Base-by-base conservation (phyloP, 2,888 invertebrate genomes). In the Nycteola revayana region DNA sequence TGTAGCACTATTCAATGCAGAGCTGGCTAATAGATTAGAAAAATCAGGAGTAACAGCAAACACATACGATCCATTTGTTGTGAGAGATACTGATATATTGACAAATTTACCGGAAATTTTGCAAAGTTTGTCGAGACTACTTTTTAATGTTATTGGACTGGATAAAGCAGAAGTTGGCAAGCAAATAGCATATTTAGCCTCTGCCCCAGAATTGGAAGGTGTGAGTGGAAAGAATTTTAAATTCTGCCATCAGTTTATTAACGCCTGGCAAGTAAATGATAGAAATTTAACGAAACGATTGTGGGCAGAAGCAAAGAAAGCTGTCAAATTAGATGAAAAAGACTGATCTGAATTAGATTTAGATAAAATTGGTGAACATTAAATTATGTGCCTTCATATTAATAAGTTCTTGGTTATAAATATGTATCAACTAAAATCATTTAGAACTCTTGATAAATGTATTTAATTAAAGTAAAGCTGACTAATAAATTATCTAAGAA, bases 31-130 rank as follows among this genome's bases (percentile, higher is more conserved):
- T 39, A 77, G 78, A 57, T 57, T 93, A 8, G 57, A 86, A 74
- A 90, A 90, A 73, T 67, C 65, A 11, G 89, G 90, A 26, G 92
- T 95, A 0, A 93, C 92, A 1, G 91, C 90, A 1, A 93, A 94
- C 63, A 90, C 91, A 24, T 90, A 91, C 28, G 93, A 94, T 73
- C 85, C 86, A 0, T 87, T 75, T 23, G 7, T 86, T 0, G 83
- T 80, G 1, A 63, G 64, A 7, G 81, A 76, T 36, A 86, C 86
- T 0, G 66, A 78, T 36, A 33, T 84, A 10, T 45, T 85, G 0
- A 41, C 49, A 1, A 78, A 78, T 35, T 20, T 77, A 11, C 68
- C 78, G 7, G 58, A 32, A 3, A 27, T 63, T 7, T 9, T 71
- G 0, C 59, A 47, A 18, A 57, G 64, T 29, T 42, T 78, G 7